Percentiles rank a stretch among this genome's conserved stretches.
Evolutionary conservation across 2,113 vertebrate genomes (phyloP).

Genomic region (Cranoglanis bouderius): DNA sequence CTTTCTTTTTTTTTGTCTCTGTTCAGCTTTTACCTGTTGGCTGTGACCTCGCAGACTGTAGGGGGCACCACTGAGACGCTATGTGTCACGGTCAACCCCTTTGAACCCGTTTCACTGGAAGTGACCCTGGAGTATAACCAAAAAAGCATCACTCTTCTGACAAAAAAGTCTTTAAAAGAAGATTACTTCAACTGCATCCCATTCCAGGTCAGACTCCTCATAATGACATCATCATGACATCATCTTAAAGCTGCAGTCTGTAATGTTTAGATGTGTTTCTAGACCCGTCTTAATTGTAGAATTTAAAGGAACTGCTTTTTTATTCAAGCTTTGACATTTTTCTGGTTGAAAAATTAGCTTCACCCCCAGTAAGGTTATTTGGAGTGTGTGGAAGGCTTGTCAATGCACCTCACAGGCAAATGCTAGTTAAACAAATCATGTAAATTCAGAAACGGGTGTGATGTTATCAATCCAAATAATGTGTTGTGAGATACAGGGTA

Average conservation of each 20-base stretch:
- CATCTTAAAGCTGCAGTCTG: not conserved
- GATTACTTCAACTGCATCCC: slow-evolving; percentile 62
- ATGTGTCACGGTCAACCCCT: slow-evolving; percentile 62
- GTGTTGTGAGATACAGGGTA: no score
- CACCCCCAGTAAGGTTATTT: no score
- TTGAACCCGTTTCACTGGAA: slow-evolving; percentile 31
- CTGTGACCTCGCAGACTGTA: slow-evolving; percentile 64
- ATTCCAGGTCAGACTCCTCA: slow-evolving; percentile 64
- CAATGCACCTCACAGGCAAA: not conserved
- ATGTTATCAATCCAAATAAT: no score
- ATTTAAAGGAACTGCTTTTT: not conserved
- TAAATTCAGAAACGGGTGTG: no score
- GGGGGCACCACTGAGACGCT: slow-evolving; percentile 66
- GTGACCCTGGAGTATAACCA: slow-evolving; percentile 45
- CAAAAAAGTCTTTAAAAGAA: slow-evolving; percentile 31
- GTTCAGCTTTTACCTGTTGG: slow-evolving; percentile 67
- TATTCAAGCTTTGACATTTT: not conserved
- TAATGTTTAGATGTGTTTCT: not conserved
- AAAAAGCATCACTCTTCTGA: slow-evolving; percentile 41
- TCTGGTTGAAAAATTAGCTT: not conserved
- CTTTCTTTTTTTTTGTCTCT: slow-evolving; percentile 5
- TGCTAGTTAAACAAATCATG: no score
- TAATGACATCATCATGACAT: not conserved
- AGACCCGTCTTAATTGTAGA: not conserved
- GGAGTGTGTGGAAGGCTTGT: no score